Evolutionary conservation across 2,797 vertebrate genomes (phyloP), one percentile per base, ranked within the genome.

Genomic region (Coregonus ussuriensis): DNA sequence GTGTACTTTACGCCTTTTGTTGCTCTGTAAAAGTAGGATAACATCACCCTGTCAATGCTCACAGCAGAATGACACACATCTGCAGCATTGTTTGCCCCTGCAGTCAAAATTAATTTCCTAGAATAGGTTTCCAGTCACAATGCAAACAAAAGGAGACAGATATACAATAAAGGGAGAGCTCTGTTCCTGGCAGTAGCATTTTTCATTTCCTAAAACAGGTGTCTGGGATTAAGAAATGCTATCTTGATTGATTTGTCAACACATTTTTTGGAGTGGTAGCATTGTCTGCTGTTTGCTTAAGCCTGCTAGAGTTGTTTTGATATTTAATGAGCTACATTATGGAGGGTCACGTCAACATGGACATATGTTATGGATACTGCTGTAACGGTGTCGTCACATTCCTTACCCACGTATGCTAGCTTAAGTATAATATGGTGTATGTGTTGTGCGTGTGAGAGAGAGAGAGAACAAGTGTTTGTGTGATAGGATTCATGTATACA

Each of bases 91-190:
- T 87, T 88, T 89, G 79, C 74, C 13, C 25, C 56, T 5, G 51
- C 9, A 76, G 53, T 83, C 72, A 83, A 62, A 84, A 72, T 86
- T 83, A 76, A 91, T 90, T 89, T 89, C 84, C 83, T 87, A 74
- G 5, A 63, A 67, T 56, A 70, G 72, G 68, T 79, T 79, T 78
- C 56, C 18, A 81, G 25, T 37, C 1, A 6, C 1, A 70, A 52
- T 56, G 15, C 53, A 77, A 84, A 84, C 79, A 88, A 67, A 79
- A 7, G 77, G 18, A 4, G 66, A 16, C 31, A 4, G 33, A 65
- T 9, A 15, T n/a, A 69, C 33, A 41, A 37, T 59, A 65, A 13
- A 16, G 6, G 33, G 14, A 7, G 72, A 59, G 29, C 29, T 56
- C 15, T 6, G 4, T 56, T 59, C 63, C 35, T 13, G 52, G 21